Evolutionary conservation across 2,888 invertebrate species (phyloP).

Genomic region (Clostera curtula): DNA sequence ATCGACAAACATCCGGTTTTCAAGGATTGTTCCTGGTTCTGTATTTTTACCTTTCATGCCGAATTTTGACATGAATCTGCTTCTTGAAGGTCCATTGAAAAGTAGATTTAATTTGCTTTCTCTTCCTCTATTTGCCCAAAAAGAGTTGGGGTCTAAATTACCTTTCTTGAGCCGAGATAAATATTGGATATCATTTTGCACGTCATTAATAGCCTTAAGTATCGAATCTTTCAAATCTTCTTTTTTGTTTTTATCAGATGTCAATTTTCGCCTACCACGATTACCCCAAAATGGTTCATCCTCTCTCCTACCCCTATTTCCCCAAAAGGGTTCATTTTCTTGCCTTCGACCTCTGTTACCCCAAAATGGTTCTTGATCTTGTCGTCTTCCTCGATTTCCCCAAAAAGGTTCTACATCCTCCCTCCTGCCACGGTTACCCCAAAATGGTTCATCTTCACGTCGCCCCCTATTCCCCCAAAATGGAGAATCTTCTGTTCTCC

Average conservation of each 20-base stretch:
- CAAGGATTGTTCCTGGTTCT: constrained; percentile 42
- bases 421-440: constrained; percentile 38
- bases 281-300: constrained; percentile 31
- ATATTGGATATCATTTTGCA: constrained; percentile 40
- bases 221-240: constrained; percentile 40
- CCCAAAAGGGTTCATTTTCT: constrained; percentile 36
- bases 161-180: constrained; percentile 35
- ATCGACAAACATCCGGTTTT: constrained; percentile 65
- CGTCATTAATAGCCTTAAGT: constrained; percentile 34
- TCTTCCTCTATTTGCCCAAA: constrained; percentile 42
- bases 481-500: constrained; percentile 39
- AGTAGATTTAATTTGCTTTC: constrained; percentile 38
- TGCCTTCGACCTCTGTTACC: constrained; percentile 40
- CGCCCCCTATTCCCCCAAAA: constrained; percentile 69
- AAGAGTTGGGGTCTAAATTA: constrained; percentile 22
- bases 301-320: constrained; percentile 32
- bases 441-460: constrained; percentile 43
- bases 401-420: constrained; percentile 29
- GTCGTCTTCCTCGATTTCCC: constrained; percentile 21
- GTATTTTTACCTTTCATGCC: constrained; percentile 19
- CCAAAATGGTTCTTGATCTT: constrained; percentile 41
- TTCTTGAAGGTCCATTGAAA: constrained; percentile 29
- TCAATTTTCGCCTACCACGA: constrained; percentile 39
- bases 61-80: constrained; percentile 9
- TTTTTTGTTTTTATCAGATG: constrained; percentile 33